phyloP scores from a whole-genome alignment of 2,113 vertebrate species.

The Formicarius rufipectus region DNA sequence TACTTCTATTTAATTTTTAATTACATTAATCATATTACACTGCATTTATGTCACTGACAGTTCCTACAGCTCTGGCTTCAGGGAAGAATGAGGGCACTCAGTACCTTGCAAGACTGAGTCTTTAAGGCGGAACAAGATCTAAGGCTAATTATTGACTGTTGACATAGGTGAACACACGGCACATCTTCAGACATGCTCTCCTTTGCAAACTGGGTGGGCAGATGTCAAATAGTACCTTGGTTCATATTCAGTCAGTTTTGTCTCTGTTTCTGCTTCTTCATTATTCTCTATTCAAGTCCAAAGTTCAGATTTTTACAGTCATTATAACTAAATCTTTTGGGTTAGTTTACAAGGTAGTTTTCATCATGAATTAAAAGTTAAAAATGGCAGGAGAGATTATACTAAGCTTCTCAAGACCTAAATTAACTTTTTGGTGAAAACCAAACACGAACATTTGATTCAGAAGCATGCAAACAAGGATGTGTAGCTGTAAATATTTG shows the following conservation, averaged over 20 bases:
- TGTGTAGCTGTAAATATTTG: not conserved
- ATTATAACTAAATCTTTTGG: not conserved
- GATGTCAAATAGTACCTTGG: not conserved
- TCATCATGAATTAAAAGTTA: not conserved
- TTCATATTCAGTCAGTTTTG: not conserved
- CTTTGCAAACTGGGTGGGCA: not conserved
- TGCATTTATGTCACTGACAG: not conserved
- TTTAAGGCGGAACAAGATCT: not conserved
- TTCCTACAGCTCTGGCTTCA: not conserved
- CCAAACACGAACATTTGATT: not conserved
- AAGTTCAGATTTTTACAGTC: not conserved
- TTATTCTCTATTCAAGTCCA: not conserved
- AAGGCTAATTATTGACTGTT: not conserved
- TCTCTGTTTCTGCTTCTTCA: not conserved
- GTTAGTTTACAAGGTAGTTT: not conserved
- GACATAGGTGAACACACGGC: not conserved
- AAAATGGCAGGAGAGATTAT: not conserved
- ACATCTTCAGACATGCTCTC: not conserved
- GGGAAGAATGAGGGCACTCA: not conserved
- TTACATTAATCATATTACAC: not conserved
- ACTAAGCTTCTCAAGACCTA: not conserved
- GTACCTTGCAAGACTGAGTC: not conserved
- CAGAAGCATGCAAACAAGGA: not conserved
- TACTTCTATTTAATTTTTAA: conserved; percentile 11
- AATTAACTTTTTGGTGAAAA: not conserved